A percentile compares a stretch with the other conserved stretches of the same genome.
These are phyloP conservation scores for Poecilia picta DNA, from an alignment of 2,797 vertebrate species.

Conservation along the genomic window DNA sequence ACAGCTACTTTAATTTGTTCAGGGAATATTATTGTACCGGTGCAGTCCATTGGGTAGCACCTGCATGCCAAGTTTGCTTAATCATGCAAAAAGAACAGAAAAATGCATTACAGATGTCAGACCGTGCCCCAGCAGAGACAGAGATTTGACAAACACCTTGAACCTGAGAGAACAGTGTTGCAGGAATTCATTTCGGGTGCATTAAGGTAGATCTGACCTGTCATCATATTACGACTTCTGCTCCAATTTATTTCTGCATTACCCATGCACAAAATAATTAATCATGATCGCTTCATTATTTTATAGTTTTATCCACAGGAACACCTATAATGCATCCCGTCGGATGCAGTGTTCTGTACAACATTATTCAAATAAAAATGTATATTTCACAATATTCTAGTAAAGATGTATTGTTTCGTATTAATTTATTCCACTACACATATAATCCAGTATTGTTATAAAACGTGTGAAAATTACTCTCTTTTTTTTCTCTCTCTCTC, in stretches of 20 bases:
- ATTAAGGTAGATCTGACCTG: constrained; percentile 53
- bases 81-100: constrained; percentile 83
- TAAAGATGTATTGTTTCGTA: neutral
- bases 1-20: constrained; percentile 83
- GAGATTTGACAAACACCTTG: constrained; percentile 76
- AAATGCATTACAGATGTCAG: constrained; percentile 80
- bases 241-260: constrained; percentile 39
- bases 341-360: neutral
- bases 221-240: constrained; percentile 43
- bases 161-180: constrained; percentile 60
- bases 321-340: neutral
- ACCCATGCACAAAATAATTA: constrained; percentile 21
- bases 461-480: neutral
- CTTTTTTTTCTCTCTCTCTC: neutral
- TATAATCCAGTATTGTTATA: neutral
- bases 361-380: neutral
- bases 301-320: constrained; percentile 11
- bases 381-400: neutral
- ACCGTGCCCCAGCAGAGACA: constrained; percentile 65
- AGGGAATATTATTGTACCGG: constrained; percentile 80
- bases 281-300: constrained; percentile 19
- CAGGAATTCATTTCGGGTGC: constrained; percentile 59
- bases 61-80: constrained; percentile 83
- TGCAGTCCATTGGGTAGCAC: constrained; percentile 77
- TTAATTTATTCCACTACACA: neutral